Conservation (phyloP, 2,888 invertebrate species). For the Ornithoptera priamus region DNA sequence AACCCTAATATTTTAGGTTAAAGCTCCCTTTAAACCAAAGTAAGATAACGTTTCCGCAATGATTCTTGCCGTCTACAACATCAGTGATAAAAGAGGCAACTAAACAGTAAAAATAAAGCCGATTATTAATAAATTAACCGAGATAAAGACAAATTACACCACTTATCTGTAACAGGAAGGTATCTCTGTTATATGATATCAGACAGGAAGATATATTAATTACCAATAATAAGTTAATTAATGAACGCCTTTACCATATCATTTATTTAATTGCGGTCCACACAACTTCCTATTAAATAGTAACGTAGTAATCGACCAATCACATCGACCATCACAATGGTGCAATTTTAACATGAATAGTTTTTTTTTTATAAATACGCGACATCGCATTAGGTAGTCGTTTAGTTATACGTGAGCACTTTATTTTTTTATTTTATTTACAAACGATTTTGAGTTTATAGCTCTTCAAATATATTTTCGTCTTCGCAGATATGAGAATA, state of each 20-base stretch:
- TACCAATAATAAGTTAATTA: constrained; percentile 2
- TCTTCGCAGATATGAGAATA: neutral
- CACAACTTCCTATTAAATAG: constrained; percentile 3
- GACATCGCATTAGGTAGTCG: neutral
- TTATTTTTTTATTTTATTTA: neutral
- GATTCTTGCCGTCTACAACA: no score
- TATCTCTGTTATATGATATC: neutral
- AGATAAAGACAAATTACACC: neutral
- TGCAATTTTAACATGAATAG: neutral
- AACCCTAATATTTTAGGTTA: no score
- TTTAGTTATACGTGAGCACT: neutral
- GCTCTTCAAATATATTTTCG: neutral
- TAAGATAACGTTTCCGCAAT: no score
- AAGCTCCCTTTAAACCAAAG: no score
- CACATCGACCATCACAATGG: no score
- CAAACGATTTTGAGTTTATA: neutral
- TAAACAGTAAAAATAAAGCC: neutral
- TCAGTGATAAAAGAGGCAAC: neutral
- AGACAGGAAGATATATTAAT: constrained; percentile 7
- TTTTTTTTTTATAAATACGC: neutral
- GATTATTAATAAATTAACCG: neutral
- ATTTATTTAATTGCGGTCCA: neutral
- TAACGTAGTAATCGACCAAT: neutral
- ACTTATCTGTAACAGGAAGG: constrained; percentile 1
- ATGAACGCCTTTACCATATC: constrained; percentile 1